These are phyloP conservation scores for Myotis brandtii DNA, from an alignment of 2,113 vertebrate species.

Conservation along the genomic window DNA sequence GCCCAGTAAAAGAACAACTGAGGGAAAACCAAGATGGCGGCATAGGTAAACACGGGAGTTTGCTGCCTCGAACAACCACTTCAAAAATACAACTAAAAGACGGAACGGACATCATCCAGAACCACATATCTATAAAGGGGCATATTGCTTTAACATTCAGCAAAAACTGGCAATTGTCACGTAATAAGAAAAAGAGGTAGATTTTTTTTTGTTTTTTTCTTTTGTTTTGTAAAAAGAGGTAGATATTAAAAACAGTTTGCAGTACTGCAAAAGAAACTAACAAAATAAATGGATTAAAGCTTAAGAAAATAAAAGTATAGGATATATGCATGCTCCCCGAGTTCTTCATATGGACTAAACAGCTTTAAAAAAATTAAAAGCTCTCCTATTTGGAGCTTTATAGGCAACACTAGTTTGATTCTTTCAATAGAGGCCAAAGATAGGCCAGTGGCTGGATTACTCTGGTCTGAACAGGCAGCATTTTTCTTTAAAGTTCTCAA, in stretches of 20 bases:
- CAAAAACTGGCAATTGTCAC: constrained; percentile 30
- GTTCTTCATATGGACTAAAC: background rate
- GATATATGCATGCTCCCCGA: background rate
- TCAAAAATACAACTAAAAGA: too few species aligned
- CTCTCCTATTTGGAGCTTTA: constrained; percentile 29
- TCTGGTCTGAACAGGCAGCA: background rate
- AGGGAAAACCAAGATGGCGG: too few species aligned
- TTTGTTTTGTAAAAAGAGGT: background rate
- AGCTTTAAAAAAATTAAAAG: constrained; percentile 10
- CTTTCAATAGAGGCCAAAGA: background rate
- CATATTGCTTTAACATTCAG: constrained; percentile 25
- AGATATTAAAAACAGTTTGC: background rate
- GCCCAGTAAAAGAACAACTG: background rate
- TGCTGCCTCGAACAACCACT: too few species aligned
- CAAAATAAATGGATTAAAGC: background rate
- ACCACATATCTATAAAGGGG: background rate
- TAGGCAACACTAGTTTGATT: constrained; percentile 6
- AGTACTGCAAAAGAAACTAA: background rate
- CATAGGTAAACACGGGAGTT: too few species aligned
- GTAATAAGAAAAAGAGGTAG: background rate
- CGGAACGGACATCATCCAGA: too few species aligned
- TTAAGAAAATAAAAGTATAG: background rate
- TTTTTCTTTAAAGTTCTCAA: constrained; percentile 20
- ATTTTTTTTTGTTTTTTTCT: too few species aligned
- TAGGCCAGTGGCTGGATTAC: background rate